These are phyloP conservation scores for Aethes cnicana DNA, from an alignment of 2,888 invertebrate species.

Conservation along the genomic window DNA sequence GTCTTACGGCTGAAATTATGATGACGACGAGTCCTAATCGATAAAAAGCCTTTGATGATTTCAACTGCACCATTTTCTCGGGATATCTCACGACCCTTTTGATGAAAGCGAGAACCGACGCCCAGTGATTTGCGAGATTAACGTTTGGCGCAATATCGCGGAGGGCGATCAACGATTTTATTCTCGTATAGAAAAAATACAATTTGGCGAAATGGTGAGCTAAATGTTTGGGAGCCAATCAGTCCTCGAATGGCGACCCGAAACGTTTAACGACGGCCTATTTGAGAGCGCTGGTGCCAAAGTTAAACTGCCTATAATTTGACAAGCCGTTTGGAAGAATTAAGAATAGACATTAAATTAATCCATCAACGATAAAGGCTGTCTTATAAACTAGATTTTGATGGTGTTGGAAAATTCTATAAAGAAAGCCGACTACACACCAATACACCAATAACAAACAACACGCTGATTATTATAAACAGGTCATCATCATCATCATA, in stretches of 20 bases:
- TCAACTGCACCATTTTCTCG: too few relatives aligned
- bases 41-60: too few relatives aligned
- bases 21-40: too few relatives aligned
- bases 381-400: too few relatives aligned
- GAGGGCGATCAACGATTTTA: conserved; percentile 1
- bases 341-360: background rate
- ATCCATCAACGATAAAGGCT: background rate
- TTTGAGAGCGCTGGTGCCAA: conserved; percentile 20
- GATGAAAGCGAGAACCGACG: background rate
- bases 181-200: conserved; percentile 5
- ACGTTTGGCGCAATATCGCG: background rate
- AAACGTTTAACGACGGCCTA: conserved; percentile 17
- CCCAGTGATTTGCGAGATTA: background rate
- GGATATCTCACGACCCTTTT: too few relatives aligned
- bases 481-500: too few relatives aligned
- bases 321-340: background rate
- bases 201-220: conserved; percentile 8
- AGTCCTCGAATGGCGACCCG: conserved; percentile 7
- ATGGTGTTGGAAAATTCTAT: too few relatives aligned
- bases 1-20: too few relatives aligned
- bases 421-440: too few relatives aligned
- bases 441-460: too few relatives aligned
- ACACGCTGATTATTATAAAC: too few relatives aligned
- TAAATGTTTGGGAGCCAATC: conserved; percentile 22
- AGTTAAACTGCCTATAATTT: conserved; percentile 10